Percentiles rank a stretch among this genome's conserved stretches.
These are phyloP conservation scores for Zeuzera pyrina DNA, from an alignment of 2,888 invertebrate species.

Conservation along the genomic window DNA sequence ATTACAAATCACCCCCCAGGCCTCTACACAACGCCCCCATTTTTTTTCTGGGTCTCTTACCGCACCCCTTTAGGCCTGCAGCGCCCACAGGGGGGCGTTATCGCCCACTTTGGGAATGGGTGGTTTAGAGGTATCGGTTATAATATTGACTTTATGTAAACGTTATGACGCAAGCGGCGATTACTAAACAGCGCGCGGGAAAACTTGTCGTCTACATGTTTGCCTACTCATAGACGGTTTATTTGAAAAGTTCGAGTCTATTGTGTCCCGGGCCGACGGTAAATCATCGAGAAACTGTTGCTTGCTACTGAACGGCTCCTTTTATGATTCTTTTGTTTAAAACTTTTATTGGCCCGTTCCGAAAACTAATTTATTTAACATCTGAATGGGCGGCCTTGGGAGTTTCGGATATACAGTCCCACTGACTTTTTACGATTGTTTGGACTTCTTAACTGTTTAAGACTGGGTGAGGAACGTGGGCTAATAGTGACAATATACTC, in stretches of 20 bases:
- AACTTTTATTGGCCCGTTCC: conserved; percentile 67
- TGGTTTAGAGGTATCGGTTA: no score
- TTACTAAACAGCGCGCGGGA: conserved; percentile 19
- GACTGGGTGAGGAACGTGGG: no score
- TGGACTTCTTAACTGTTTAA: no score
- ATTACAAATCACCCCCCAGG: no score
- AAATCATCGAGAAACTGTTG: conserved; percentile 65
- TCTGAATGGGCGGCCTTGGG: conserved; percentile 49
- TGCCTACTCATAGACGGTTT: conserved; percentile 58
- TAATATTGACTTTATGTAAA: no score
- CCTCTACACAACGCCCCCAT: no score
- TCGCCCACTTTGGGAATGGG: no score
- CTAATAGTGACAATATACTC: no score
- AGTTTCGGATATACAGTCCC: conserved; percentile 46
- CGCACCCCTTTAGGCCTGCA: no score
- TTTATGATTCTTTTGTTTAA: conserved; percentile 73
- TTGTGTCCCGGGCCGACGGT: conserved; percentile 56
- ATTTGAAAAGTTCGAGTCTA: conserved; percentile 59
- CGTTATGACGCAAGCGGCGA: no score
- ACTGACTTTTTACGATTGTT: conserved; percentile 52
- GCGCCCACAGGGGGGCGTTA: no score
- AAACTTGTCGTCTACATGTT: conserved; percentile 37
- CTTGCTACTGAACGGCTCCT: conserved; percentile 59
- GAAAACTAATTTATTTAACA: conserved; percentile 71
- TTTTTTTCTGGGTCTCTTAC: no score